These are phyloP conservation scores for Graptemys geographica DNA, from an alignment of 2,797 vertebrate species.

Conservation along the genomic window DNA sequence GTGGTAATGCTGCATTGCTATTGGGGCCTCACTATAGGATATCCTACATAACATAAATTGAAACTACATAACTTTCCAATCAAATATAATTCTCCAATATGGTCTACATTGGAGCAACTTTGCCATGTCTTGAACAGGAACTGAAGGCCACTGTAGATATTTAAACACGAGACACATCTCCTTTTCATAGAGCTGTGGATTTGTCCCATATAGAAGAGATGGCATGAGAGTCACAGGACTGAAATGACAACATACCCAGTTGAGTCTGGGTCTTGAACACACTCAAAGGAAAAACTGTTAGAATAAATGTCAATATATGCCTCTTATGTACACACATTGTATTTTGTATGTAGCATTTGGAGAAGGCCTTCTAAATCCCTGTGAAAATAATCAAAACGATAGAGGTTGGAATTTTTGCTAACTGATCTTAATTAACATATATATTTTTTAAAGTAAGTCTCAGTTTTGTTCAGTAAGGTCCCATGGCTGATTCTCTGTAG, in stretches of 20 bases:
- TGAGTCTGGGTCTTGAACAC: neutral
- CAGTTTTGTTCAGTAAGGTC: neutral
- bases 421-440: neutral
- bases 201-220: neutral
- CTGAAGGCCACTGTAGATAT: neutral
- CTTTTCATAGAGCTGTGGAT: neutral
- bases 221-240: neutral
- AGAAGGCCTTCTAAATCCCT: neutral
- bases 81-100: neutral
- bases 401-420: neutral
- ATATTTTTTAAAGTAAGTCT: neutral
- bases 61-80: neutral
- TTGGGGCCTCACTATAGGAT: neutral
- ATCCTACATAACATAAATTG: fast-evolving
- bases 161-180: neutral
- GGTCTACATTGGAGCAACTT: neutral
- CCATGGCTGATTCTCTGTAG: neutral
- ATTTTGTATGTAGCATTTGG: neutral
- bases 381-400: neutral
- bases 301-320: neutral
- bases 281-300: neutral
- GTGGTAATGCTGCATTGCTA: too few species aligned
- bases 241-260: neutral
- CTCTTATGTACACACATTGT: neutral
- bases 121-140: neutral